Base-by-base conservation (phyloP, 64 coral and sea anemone genomes). In the Porites australiensis region DNA sequence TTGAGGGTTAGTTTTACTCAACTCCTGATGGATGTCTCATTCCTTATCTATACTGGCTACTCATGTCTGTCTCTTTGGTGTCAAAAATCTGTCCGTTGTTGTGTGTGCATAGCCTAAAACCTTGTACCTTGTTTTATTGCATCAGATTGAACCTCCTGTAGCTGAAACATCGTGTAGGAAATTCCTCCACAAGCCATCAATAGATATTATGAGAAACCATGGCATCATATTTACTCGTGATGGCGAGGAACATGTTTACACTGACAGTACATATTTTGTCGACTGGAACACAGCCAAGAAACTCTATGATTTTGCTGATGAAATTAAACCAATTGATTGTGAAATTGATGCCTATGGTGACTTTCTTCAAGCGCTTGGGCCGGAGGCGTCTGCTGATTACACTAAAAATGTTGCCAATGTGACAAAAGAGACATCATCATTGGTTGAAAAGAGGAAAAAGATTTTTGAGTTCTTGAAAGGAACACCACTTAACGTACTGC, bases 151-250 rank as follows among this genome's bases (percentile, higher is more conserved):
- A 46, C 53, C 46, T 61, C 62, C 90, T 76, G 93, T 95, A 9
- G 50, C 50, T 20, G 82, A 89, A 67, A 89, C 94, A 72, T 96
- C 83, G 58, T 96, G 98, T 82, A 84, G 53, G 69, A 91, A 90
- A 44, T 99, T 99, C 78, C 94, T 99, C 50, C 98, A 99, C 85
- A 99, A 99, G 47, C 94, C 94, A 79, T 91, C 98, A 44, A 50
- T 75, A 51, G 77, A 94, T 48, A 50, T 66, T 83, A 99, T 99
- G 98, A 93, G 78, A 72, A 80, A 96, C 53, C 66, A 87, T 86
- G 89, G 73, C 37, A 60, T 96, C n/a, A 84, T 89, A 3, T 99
- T 99, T 19, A 66, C 70, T 23, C 45, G 61, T 23, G 69, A 93
- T n/a, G 68, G 18, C 11, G 9, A 96, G 50, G 98, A 99, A 50